A percentile compares a stretch with the other conserved stretches of the same genome.
Conservation (phyloP, 2,888 invertebrate genomes). For the Ornithoptera alexandrae region DNA sequence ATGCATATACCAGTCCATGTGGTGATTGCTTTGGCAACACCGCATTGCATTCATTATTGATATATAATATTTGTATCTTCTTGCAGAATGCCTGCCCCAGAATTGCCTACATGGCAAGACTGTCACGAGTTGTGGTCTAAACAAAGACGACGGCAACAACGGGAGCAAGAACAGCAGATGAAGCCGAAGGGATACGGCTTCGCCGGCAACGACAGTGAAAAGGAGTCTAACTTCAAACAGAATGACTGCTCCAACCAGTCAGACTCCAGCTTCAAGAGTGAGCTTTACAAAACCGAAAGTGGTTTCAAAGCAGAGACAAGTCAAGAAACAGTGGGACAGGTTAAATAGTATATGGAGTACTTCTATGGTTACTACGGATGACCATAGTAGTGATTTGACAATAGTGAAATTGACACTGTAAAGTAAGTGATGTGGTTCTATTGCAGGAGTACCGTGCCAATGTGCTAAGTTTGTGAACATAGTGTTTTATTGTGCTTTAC, state of each 20-base stretch:
- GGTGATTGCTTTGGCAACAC: too few relatives aligned
- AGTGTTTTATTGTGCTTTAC: not conserved
- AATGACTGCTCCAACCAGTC: conserved; percentile 47
- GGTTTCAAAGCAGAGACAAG: conserved; percentile 56
- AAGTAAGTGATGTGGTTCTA: conserved; percentile 7
- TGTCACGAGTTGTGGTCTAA: conserved; percentile 99
- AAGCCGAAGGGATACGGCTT: conserved; percentile 41
- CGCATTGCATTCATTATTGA: not conserved
- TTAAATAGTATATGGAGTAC: conserved; percentile 64
- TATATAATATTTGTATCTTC: not conserved
- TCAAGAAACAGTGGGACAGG: conserved; percentile 61
- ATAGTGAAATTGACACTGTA: conserved; percentile 6
- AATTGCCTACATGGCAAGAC: conserved; percentile 97
- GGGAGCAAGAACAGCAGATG: conserved; percentile 84
- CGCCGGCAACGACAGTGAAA: conserved; percentile 46
- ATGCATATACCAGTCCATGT: too few relatives aligned
- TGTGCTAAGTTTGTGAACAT: not conserved
- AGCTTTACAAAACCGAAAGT: conserved; percentile 52
- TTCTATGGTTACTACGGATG: conserved; percentile 47
- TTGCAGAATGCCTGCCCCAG: conserved; percentile 88
- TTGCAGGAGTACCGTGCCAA: conserved; percentile 17
- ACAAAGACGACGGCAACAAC: conserved; percentile 90
- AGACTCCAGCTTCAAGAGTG: conserved; percentile 52
- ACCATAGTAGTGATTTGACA: conserved; percentile 37
- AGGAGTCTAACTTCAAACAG: conserved; percentile 46